These are phyloP conservation scores for Prunella fulvescens DNA, from an alignment of 2,113 vertebrate genomes.

Conservation along the genomic window DNA sequence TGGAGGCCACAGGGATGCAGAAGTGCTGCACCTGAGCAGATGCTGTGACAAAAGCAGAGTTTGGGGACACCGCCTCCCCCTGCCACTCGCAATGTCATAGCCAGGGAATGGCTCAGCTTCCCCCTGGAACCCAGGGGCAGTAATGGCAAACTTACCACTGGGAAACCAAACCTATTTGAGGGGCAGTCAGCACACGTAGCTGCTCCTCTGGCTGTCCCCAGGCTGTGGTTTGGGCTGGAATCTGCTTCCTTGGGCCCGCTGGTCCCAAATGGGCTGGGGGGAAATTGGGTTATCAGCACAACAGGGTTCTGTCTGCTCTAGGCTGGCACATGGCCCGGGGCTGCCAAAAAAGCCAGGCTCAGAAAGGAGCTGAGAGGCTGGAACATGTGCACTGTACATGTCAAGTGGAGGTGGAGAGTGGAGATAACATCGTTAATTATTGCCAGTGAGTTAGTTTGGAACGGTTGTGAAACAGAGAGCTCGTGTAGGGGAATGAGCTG, in stretches of 20 bases:
- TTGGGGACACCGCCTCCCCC: accelerated
- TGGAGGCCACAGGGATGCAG: accelerated
- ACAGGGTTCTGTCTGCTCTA: background rate
- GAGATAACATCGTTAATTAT: constrained; percentile 24
- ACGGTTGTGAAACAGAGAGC: background rate
- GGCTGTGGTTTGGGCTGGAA: background rate
- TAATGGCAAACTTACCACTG: background rate
- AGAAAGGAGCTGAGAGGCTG: background rate
- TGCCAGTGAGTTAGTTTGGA: background rate
- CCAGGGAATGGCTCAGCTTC: background rate
- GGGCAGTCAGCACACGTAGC: accelerated
- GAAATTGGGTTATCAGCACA: background rate
- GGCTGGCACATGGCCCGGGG: accelerated
- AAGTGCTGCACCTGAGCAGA: background rate
- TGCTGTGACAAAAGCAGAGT: background rate
- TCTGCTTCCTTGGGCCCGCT: background rate
- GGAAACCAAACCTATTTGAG: background rate
- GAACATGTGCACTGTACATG: background rate
- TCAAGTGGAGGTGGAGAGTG: background rate
- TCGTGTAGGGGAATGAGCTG: accelerated
- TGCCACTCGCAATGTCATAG: accelerated
- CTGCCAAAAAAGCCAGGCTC: accelerated
- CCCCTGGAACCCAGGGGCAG: background rate
- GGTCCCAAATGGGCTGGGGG: background rate
- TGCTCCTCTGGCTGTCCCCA: background rate